Evolutionary conservation across 2,888 invertebrate species (phyloP).

Genomic region (Crematogaster levior): DNA sequence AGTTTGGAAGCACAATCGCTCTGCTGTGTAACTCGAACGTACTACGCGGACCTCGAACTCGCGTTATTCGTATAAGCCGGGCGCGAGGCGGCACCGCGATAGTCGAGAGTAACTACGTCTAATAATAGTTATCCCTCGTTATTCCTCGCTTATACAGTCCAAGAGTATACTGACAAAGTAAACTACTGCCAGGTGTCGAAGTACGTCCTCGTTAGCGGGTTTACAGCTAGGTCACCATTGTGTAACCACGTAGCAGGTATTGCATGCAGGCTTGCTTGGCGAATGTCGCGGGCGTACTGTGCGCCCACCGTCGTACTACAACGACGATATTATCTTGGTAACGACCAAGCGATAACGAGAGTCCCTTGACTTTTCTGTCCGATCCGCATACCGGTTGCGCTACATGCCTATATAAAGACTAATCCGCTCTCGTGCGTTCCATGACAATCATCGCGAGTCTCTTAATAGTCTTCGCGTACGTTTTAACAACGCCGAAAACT

Average conservation of each 20-base stretch:
- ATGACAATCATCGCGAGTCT: conserved; percentile 23
- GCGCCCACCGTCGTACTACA: conserved; percentile 39
- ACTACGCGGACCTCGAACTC: conserved; percentile 6
- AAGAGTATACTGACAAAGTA: conserved; percentile 68
- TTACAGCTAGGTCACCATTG: conserved; percentile 72
- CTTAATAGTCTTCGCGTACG: neutral
- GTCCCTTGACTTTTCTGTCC: conserved; percentile 61
- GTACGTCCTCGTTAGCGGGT: conserved; percentile 72
- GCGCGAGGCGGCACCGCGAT: conserved; percentile 28
- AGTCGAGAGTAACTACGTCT: conserved; percentile 62
- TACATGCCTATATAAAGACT: neutral
- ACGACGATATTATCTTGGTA: conserved; percentile 71
- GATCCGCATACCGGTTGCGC: conserved; percentile 5
- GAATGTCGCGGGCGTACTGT: conserved; percentile 62
- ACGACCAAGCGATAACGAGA: conserved; percentile 71
- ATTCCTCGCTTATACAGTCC: conserved; percentile 66
- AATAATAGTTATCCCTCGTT: conserved; percentile 74
- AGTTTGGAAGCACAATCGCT: conserved; percentile 22
- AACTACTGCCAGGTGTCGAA: conserved; percentile 71
- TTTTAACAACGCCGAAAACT: conserved; percentile 16
- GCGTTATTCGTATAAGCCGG: conserved; percentile 32
- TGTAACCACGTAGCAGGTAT: conserved; percentile 70
- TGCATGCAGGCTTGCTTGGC: conserved; percentile 69
- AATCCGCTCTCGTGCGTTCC: conserved; percentile 17
- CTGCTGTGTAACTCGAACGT: conserved; percentile 13